Percentiles rank a stretch among this genome's conserved stretches.
Conservation (phyloP, 2,797 vertebrate genomes). For the Macropodus opercularis region DNA sequence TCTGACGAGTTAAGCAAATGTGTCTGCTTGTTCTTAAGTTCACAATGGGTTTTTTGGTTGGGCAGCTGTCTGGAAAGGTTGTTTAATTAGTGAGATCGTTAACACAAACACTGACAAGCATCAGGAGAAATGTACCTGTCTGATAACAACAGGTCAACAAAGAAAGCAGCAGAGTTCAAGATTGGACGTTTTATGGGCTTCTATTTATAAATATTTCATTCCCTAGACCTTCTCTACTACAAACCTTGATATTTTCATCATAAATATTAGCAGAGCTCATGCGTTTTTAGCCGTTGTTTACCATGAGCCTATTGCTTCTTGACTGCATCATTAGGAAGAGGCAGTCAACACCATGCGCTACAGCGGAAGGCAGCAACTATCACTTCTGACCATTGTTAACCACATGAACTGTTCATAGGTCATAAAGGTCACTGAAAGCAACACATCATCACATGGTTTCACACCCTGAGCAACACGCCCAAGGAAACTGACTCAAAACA, state of each 20-base stretch:
- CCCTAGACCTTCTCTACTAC: not conserved
- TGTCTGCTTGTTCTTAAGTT: constrained; percentile 7
- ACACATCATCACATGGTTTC: not conserved
- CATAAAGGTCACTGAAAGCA: constrained; percentile 7
- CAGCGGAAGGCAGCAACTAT: not conserved
- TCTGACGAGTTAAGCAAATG: not conserved
- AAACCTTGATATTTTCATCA: not conserved
- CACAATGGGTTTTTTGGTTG: not conserved
- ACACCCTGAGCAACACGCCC: not conserved
- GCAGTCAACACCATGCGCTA: not conserved
- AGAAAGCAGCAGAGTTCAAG: not conserved
- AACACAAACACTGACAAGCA: not conserved
- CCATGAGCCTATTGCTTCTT: not conserved
- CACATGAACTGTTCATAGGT: constrained; percentile 11
- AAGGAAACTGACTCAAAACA: constrained; percentile 2
- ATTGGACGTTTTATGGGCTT: not conserved
- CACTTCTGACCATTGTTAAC: not conserved
- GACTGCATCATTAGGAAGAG: not conserved
- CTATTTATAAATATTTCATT: not conserved
- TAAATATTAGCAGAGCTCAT: not conserved
- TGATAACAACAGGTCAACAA: not conserved
- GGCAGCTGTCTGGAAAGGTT: constrained; percentile 6
- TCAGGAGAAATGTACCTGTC: constrained; percentile 5
- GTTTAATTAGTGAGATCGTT: constrained; percentile 10
- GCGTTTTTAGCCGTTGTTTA: not conserved